Evolutionary conservation across 1,140 invertebrate species (phyloP).

Genomic region (Hyposmocoma kahamanoa): DNA sequence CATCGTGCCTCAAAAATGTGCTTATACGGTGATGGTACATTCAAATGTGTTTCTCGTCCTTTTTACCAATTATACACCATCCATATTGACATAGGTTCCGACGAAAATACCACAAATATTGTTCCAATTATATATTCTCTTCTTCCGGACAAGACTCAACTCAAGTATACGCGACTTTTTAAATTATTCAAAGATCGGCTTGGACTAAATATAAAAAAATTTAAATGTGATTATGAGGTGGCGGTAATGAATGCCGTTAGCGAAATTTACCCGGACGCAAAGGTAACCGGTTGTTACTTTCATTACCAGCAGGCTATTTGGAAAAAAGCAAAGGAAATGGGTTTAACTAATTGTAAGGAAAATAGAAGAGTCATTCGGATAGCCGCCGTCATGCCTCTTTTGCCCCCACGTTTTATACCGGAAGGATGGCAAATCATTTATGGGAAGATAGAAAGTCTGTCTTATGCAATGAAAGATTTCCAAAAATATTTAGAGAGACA

Average conservation of each 20-base stretch:
- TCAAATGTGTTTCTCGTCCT: conserved; percentile 13
- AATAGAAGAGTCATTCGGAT: not conserved
- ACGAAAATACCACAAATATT: conserved; percentile 9
- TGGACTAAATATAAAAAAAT: conserved; percentile 9
- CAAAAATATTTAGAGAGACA: not conserved
- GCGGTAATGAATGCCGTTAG: conserved; percentile 15
- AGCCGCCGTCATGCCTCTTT: not conserved
- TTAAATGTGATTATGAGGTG: conserved; percentile 20
- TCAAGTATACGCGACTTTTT: conserved; percentile 13
- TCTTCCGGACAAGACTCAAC: conserved; percentile 15
- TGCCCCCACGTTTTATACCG: not conserved
- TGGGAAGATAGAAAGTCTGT: not conserved
- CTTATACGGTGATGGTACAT: conserved; percentile 18
- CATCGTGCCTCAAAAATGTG: not conserved
- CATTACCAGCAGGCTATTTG: conserved; percentile 18
- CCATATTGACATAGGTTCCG: conserved; percentile 12
- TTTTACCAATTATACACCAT: conserved; percentile 18
- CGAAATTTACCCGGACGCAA: conserved; percentile 8
- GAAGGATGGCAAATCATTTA: not conserved
- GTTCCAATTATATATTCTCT: conserved; percentile 17
- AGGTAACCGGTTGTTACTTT: conserved; percentile 16
- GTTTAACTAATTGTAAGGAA: not conserved
- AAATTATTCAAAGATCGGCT: conserved; percentile 10
- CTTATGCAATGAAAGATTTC: not conserved
- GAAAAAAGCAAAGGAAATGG: conserved; percentile 6